Conservation (phyloP, 2,888 invertebrate genomes). For the Rhagium mordax region DNA sequence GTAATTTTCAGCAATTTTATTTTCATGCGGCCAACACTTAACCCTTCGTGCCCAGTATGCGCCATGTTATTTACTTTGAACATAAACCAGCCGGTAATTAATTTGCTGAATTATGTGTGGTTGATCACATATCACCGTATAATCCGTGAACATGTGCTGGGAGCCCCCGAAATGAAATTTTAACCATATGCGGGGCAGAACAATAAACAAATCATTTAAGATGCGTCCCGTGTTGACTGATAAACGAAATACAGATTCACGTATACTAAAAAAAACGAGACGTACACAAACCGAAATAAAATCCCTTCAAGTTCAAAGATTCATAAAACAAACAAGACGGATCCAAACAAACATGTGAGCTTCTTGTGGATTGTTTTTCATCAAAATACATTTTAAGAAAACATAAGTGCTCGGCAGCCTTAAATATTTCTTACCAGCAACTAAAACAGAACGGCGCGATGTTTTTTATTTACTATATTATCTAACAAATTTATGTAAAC, state of each 20-base stretch:
- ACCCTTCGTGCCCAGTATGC: no score
- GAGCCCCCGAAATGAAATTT: slow-evolving; percentile 5
- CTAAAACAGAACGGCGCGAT: not conserved
- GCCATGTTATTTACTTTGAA: not conserved
- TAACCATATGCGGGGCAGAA: slow-evolving; percentile 7
- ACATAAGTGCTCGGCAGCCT: slow-evolving; percentile 9
- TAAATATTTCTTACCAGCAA: not conserved
- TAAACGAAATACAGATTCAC: slow-evolving; percentile 28
- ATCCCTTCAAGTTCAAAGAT: slow-evolving; percentile 29
- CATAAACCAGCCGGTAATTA: not conserved
- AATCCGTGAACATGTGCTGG: not conserved
- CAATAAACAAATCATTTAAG: slow-evolving; percentile 29
- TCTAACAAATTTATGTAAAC: slow-evolving; percentile 22
- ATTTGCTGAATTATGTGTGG: not conserved
- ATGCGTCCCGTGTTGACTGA: slow-evolving; percentile 29
- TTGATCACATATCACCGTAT: not conserved
- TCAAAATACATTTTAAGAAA: slow-evolving; percentile 29
- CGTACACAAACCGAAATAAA: slow-evolving; percentile 28
- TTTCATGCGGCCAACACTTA: no score
- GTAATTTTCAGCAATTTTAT: no score
- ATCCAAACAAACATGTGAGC: slow-evolving; percentile 24
- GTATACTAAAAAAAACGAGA: slow-evolving; percentile 13
- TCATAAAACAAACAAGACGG: slow-evolving; percentile 32
- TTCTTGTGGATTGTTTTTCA: slow-evolving; percentile 28
- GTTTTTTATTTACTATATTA: slow-evolving; percentile 20